Conservation (phyloP, 2,888 invertebrate genomes). For the Eupithecia subfuscata region DNA sequence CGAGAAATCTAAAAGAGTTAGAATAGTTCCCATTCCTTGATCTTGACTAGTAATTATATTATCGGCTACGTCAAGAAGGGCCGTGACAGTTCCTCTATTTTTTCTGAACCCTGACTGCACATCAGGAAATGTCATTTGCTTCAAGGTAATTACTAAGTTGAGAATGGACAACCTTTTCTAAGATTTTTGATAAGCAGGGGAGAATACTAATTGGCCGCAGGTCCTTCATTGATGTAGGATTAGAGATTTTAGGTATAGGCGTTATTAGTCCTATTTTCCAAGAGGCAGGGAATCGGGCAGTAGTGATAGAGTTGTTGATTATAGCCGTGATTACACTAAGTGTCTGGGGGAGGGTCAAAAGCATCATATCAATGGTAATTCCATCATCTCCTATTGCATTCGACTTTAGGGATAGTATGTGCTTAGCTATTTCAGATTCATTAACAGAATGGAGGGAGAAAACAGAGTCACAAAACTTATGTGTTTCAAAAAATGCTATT, state of each 20-base stretch:
- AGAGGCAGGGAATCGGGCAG: background rate
- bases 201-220: background rate
- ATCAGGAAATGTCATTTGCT: background rate
- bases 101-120: constrained; percentile 3
- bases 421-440: background rate
- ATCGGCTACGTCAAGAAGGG: no score
- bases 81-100: no score
- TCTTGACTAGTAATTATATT: no score
- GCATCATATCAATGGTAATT: background rate
- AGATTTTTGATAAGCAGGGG: background rate
- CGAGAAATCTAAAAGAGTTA: no score
- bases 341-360: background rate
- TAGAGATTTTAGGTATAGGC: background rate
- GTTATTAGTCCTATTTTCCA: constrained; percentile 1
- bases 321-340: background rate
- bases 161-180: background rate
- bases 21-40: no score
- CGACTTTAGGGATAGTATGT: background rate
- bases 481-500: background rate
- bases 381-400: background rate
- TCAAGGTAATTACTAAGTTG: constrained; percentile 1
- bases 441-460: background rate
- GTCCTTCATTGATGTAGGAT: background rate
- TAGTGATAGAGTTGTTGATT: background rate
- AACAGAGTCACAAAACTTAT: background rate